A percentile compares a stretch with the other conserved stretches of the same genome.
Conservation (phyloP, 30 jellyfish, hydroid and myxozoan genomes). For the Hydra vulgaris region DNA sequence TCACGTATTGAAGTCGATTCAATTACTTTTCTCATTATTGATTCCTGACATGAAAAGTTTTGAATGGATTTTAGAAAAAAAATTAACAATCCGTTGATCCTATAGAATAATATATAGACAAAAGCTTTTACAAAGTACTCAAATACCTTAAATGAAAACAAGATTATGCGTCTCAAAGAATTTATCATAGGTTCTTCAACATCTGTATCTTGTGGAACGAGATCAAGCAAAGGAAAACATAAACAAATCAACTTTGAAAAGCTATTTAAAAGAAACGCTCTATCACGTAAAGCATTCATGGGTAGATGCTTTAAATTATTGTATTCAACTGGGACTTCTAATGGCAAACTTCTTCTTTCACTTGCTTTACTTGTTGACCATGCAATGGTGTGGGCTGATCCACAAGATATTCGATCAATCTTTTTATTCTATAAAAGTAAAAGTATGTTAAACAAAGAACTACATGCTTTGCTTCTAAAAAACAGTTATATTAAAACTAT, state of each 20-base stretch:
- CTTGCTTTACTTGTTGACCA: constrained; percentile 66
- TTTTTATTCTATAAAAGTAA: constrained; percentile 45
- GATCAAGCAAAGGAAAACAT: constrained; percentile 38
- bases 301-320: constrained; percentile 47
- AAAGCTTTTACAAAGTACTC: neutral
- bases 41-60: constrained; percentile 32
- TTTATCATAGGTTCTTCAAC: constrained; percentile 17
- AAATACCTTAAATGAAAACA: constrained; percentile 26
- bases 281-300: constrained; percentile 50
- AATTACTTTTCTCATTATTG: constrained; percentile 53
- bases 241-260: constrained; percentile 59
- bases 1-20: constrained; percentile 71
- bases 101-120: neutral
- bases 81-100: neutral
- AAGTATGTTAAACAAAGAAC: neutral
- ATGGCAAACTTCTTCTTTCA: constrained; percentile 52
- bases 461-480: too few species aligned
- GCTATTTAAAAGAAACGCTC: constrained; percentile 47
- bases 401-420: constrained; percentile 77
- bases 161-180: constrained; percentile 19
- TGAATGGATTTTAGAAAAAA: neutral
- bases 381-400: constrained; percentile 88
- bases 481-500: too few species aligned
- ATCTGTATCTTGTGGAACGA: constrained; percentile 8
- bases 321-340: constrained; percentile 57